These are phyloP conservation scores for Cliona cf. orientalis DNA, from an alignment of 37 sponge, comb jelly and placozoan genomes.

Conservation along the genomic window DNA sequence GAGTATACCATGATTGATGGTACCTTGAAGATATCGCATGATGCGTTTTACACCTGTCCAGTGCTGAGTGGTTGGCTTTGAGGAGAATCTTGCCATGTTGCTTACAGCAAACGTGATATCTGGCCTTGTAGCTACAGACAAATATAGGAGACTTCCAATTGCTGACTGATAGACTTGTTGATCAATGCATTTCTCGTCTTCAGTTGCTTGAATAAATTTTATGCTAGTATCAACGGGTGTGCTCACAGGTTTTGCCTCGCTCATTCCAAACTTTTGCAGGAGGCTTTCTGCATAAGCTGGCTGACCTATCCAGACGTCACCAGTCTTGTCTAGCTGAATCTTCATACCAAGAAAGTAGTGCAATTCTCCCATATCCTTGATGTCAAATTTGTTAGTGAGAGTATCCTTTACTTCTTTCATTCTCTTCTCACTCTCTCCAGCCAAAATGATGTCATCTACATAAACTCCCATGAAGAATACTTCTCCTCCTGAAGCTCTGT, in stretches of 20 bases:
- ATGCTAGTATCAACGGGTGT: constrained; percentile 53
- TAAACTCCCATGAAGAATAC: constrained; percentile 15
- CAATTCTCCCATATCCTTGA: constrained; percentile 55
- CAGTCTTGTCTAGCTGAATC: constrained; percentile 31
- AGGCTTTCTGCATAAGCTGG: constrained; percentile 26
- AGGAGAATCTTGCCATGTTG: constrained; percentile 42
- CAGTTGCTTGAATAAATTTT: constrained; percentile 32
- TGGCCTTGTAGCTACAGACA: constrained; percentile 44
- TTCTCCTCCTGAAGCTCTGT: constrained; percentile 23
- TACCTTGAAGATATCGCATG: too few relatives aligned
- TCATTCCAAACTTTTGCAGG: constrained; percentile 38
- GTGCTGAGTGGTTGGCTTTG: constrained; percentile 25
- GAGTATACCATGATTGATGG: too few relatives aligned
- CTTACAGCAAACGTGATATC: constrained; percentile 38
- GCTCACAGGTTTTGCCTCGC: constrained; percentile 20
- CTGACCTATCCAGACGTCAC: constrained; percentile 32
- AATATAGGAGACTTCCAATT: constrained; percentile 43
- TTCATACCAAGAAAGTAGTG: constrained; percentile 51
- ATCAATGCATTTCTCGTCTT: constrained; percentile 25
- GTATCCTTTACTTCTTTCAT: constrained; percentile 35
- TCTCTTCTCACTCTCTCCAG: constrained; percentile 36
- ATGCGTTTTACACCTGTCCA: constrained; percentile 45
- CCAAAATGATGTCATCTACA: constrained; percentile 38
- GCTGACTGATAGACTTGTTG: constrained; percentile 40
- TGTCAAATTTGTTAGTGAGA: constrained; percentile 33